phyloP scores from a whole-genome alignment of 2,797 vertebrate species.

The Scleropages formosus region DNA sequence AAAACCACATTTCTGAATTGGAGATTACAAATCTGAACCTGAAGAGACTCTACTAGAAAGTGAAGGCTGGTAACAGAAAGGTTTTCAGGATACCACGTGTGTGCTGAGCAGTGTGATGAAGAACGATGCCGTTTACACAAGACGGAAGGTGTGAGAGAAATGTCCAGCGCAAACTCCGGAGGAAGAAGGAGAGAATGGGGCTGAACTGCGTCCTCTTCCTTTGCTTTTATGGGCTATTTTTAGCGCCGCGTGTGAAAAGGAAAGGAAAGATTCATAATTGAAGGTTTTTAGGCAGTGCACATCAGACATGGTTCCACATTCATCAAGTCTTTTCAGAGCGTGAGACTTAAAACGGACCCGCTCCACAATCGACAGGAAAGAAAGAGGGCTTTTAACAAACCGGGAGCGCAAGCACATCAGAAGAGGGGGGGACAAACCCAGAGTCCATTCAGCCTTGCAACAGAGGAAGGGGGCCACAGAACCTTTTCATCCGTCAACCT shows the following conservation, averaged over 20 bases:
- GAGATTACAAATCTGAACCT: not conserved
- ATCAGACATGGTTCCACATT: slow-evolving; percentile 40
- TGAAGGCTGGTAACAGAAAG: too few relatives aligned
- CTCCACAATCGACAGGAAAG: slow-evolving; percentile 19
- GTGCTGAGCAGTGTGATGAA: not conserved
- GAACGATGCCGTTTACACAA: not conserved
- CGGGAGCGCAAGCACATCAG: slow-evolving; percentile 23
- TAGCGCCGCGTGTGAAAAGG: slow-evolving; percentile 45
- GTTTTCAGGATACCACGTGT: not conserved
- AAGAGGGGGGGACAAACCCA: not conserved
- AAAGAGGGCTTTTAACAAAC: slow-evolving; percentile 36
- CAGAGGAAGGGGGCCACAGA: not conserved
- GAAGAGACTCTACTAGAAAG: too few relatives aligned
- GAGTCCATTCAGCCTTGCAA: not conserved
- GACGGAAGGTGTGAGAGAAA: not conserved
- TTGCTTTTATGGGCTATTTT: slow-evolving; percentile 50
- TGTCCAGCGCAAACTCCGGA: not conserved
- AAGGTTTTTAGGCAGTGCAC: slow-evolving; percentile 51
- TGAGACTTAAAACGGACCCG: slow-evolving; percentile 5
- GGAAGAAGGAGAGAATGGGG: not conserved
- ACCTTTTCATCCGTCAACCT: slow-evolving; percentile 23
- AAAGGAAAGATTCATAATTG: slow-evolving; percentile 59
- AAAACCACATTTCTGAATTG: not conserved
- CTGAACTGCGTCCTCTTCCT: not conserved
- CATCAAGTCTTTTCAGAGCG: slow-evolving; percentile 31